Evolutionary conservation across 1,140 invertebrate genomes (phyloP), one percentile per base, ranked within the genome.

Genomic region (Thaumetopoea pityocampa): DNA sequence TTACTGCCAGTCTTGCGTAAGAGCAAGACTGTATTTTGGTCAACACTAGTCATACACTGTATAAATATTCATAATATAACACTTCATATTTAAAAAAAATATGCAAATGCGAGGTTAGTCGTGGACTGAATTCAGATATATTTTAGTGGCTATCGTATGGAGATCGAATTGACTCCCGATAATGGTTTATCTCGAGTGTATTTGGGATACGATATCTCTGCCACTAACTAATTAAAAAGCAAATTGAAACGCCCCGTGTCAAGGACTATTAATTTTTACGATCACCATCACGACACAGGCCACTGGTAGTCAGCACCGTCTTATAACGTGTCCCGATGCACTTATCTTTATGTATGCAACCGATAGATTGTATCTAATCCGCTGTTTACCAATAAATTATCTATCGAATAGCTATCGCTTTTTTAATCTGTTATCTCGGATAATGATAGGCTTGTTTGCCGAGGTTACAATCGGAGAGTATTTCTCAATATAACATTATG

Each of bases 221-320:
- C 11, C 18, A 30, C 47, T 43, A 42, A 51, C 56, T 65, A 70
- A 76, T 68, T 72, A 67, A 76, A 66, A 68, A 60, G 56, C 54
- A 68, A 66, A 70, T 76, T 66, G 68, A 69, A 71, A 49, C 35
- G 42, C 37, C 49, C 46, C 49, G 43, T 69, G 58, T 67, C 55
- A 57, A 52, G 35, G 37, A 63, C 59, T 72, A 68, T 72, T 65
- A 71, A 62, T 61, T 70, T 76, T 76, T 68, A 72, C 62, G 67
- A 70, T 53, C 50, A 26, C 41, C 64, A 62, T 70, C 60, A 41
- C 23, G 36, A 36, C 55, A 30, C 32, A 24, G 27, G 33, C 40
- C 30, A 43, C 12, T 26, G 18, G 14, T 14, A 16, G 28, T 41
- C 11, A 14, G 19, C 18, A 24, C 28, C 29, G 18, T 46, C 38